Conservation (phyloP, 2,888 invertebrate genomes). For the Eupithecia vulgata region DNA sequence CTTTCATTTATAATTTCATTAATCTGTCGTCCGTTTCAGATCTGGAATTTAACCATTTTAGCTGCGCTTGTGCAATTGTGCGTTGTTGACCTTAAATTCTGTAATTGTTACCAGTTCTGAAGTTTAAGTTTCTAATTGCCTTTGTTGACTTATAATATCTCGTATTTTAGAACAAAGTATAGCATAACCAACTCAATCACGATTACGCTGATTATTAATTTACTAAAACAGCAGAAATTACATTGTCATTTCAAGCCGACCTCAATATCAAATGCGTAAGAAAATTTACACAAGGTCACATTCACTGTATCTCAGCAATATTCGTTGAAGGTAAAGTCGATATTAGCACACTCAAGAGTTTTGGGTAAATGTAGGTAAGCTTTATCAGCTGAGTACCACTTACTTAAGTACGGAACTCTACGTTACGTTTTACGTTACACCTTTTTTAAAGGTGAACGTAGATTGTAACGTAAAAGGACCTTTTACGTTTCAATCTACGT, state of each 20-base stretch:
- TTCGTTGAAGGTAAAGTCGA: conserved; percentile 7
- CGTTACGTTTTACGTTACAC: neutral
- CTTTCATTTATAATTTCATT: no score
- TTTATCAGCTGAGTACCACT: neutral
- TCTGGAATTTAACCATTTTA: no score
- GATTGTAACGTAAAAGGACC: no score
- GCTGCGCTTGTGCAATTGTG: no score
- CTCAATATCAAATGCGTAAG: neutral
- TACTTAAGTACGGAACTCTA: neutral
- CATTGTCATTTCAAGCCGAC: neutral
- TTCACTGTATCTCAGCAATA: conserved; percentile 6
- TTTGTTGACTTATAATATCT: neutral
- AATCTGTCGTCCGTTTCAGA: no score
- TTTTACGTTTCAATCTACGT: no score
- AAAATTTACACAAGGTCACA: conserved; percentile 5
- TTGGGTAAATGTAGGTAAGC: conserved; percentile 4
- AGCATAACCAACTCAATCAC: neutral
- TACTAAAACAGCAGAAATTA: neutral
- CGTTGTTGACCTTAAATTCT: no score
- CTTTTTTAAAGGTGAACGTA: neutral
- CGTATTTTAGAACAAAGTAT: neutral
- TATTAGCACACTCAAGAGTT: conserved; percentile 8
- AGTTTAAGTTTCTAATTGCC: neutral
- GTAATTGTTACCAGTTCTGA: no score
- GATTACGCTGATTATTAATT: neutral